Evolutionary conservation across 1,140 invertebrate species (phyloP), one percentile per base, ranked within the genome.

Genomic region (Drosophila sp.): DNA sequence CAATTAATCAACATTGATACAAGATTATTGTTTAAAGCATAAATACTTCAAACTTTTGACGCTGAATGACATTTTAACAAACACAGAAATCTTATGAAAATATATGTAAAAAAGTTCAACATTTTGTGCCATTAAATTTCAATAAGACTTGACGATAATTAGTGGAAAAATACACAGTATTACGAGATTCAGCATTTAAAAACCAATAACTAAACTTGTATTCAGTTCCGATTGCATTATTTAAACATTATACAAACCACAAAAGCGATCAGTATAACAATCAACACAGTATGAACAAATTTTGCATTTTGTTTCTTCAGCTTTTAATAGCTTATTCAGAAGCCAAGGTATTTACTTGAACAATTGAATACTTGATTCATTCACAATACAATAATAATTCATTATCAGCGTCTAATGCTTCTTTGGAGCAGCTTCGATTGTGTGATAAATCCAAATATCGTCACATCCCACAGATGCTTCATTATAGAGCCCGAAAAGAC

Each of bases 291-390:
- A 65, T 56, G 21, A 21, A 21, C 21, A 21, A 21, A 21, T 21
- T 21, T 21, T 21, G 21, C 4, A 21, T 21, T 21, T 21, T 21
- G 21, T 1, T 21, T 1, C 21, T 21, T 21, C 21, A 21, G 21
- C 21, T 21, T 21, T 4, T 21, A 13, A 14, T 53, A 2, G 29
- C 38, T 3, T 2, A 2, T 34, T n/a, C 16, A 21, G 18, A 27
- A 7, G 32, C 43, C 13, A 66, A 57, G 63, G 53, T 57, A 57
- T 56, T 56, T 25, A 36, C 14, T 56, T 16, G 3, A 46, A 25
- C 9, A 13, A 2, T 3, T 53, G 9, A 11, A n/a, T 9, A 32
- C n/a, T 5, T n/a, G 21, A n/a, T 27, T 25, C 21, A 21, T 21
- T 21, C 21, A 21, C 21, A 21, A 21, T 4, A 21, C 1, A 21